Base-by-base conservation (phyloP, 1,140 invertebrate species). In the Drosophila tani region DNA sequence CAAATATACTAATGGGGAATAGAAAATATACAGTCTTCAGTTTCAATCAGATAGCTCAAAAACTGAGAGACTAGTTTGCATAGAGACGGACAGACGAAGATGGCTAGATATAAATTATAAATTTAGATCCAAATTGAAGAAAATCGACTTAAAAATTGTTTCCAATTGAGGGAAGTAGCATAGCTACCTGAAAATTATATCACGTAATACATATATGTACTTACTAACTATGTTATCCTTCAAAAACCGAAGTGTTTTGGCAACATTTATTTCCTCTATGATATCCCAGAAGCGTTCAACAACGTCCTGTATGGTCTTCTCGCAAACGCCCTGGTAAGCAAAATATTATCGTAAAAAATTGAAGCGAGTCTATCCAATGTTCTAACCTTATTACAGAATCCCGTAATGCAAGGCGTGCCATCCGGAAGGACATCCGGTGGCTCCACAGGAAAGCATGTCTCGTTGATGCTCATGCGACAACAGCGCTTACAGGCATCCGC, bases 241-340 rank as follows among this genome's bases (percentile, higher is more conserved):
- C 38, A 98, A 93, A 91, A 98, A 98, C 68, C 96, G 94, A 76
- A 98, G 94, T 14, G 98, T 97, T 93, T 97, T 98, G 86, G 98
- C 98, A 41, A 98, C 98, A 88, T 98, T 98, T 40, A 98, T 98
- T 84, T 98, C 98, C 93, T 99, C 98, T 56, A 99, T 98, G 29
- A 99, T 98, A 91, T 98, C 97, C 98, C 98, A 99, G 92, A 99
- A 98, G 56, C 98, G 94, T 93, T 98, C 97, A 6, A 99, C 97
- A 12, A 99, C 97, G 91, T 99, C 97, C 93, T 98, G 97, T 71
- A 98, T 97, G 3, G 97, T 98, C 93, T 98, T 98, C 90, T 98
- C 97, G 92, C 98, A 99, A 3, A 97, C 94, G n/a, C 97, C 97
- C 97, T 98, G 81, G 5, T 93, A 93, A 8, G 11, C 5, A 17